Base-by-base conservation (phyloP, 2,797 vertebrate genomes). In the Sebastes steindachneri region DNA sequence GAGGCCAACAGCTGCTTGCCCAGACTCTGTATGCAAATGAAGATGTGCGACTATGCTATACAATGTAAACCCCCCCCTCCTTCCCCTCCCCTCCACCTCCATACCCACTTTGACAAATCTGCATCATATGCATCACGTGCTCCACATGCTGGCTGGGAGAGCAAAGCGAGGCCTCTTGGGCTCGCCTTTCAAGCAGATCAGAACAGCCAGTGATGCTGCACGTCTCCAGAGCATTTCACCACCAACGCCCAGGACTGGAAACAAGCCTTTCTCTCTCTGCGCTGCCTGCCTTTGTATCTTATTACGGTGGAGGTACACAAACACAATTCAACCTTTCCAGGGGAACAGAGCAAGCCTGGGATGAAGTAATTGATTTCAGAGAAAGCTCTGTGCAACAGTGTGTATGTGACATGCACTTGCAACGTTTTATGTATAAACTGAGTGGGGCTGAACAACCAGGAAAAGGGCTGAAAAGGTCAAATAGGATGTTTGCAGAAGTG, bases 381-480 rank as follows among this genome's bases (percentile, higher is more conserved):
- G 80, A 81, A 77, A 68, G 77, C 58, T 70, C 15, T 26, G 15
- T 76, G 80, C 51, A 62, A 19, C 68, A 5, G 41, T 58, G 77
- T 68, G 68, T 37, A 10, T 26, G 58, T 57, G 77, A 67, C 31
- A 45, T 63, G 59, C 48, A 64, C 68, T 51, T 51, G 62, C 35
- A 73, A 62, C 64, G 58, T 63, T 84, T 84, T 59, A 70, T 81
- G 70, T 80, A 75, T 74, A 77, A 75, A 83, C 71, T 29, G 64
- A 83, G 73, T 35, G 63, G 33, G 77, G 80, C 75, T 45, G 69
- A 84, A 79, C 84, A 65, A 77, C 45, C 68, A 45, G 66, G 53
- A 75, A 26, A 79, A 68, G 51, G 35, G 51, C 77, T 70, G 76
- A 86, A 93, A 94, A 94, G 91, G 94, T 94, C 89, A 94, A 89